Evolutionary conservation across 2,797 vertebrate genomes (phyloP).

Genomic region (Nyctibius grandis): DNA sequence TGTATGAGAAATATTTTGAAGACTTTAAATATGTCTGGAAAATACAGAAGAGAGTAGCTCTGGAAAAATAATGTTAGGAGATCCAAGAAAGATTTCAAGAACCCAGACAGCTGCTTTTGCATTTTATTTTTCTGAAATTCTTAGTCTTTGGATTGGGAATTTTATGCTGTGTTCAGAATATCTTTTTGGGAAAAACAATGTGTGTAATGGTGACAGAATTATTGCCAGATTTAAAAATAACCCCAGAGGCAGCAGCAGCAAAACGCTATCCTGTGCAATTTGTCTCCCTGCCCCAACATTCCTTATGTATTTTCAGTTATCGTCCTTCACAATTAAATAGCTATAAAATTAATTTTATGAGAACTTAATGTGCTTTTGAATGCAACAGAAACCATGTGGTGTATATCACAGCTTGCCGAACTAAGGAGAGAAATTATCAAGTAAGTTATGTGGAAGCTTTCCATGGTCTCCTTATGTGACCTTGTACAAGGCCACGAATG

Average conservation of each 20-base stretch:
- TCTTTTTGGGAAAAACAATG: not conserved
- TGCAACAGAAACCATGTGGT: slow-evolving; percentile 56
- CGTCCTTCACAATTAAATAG: slow-evolving; percentile 57
- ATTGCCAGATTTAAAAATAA: slow-evolving; percentile 57
- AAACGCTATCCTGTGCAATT: slow-evolving; percentile 51
- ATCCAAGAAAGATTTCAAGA: slow-evolving; percentile 29
- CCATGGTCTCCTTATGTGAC: slow-evolving; percentile 85
- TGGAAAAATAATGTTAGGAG: slow-evolving; percentile 11
- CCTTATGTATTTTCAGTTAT: slow-evolving; percentile 42
- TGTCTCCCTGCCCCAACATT: slow-evolving; percentile 12
- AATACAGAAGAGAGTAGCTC: not conserved
- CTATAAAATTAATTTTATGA: slow-evolving; percentile 46
- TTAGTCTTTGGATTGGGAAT: not conserved
- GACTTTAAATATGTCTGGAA: not conserved
- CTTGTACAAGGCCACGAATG: slow-evolving; percentile 76
- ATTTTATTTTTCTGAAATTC: not conserved
- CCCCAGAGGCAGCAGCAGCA: slow-evolving; percentile 25
- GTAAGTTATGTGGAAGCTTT: slow-evolving; percentile 77
- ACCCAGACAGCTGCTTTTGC: not conserved
- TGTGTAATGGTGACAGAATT: slow-evolving; percentile 32
- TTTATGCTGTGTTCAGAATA: not conserved
- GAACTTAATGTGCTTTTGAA: slow-evolving; percentile 40
- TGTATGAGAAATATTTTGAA: not conserved
- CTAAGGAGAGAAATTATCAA: slow-evolving; percentile 68
- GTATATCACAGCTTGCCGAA: slow-evolving; percentile 46